phyloP scores from a whole-genome alignment of 2,888 invertebrate species.

The Archips crataeganus region DNA sequence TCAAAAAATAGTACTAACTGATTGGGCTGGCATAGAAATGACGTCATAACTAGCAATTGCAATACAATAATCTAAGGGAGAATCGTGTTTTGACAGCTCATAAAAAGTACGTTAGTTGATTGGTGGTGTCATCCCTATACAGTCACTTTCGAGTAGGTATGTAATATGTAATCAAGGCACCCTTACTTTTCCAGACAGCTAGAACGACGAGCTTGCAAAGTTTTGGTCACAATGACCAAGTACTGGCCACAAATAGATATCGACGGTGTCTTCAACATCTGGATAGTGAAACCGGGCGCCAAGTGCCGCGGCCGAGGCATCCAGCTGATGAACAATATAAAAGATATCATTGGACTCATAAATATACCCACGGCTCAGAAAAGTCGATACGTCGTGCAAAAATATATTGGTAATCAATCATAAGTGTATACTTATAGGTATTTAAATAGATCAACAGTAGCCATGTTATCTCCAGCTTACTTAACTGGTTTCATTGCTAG shows the following conservation, averaged over 20 bases:
- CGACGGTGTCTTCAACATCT: conserved; percentile 95
- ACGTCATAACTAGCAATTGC: too few relatives aligned
- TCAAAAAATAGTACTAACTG: too few relatives aligned
- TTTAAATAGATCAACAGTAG: too few relatives aligned
- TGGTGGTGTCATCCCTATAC: too few relatives aligned
- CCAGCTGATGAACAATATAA: conserved; percentile 93
- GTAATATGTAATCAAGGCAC: too few relatives aligned
- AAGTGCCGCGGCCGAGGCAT: conserved; percentile 97
- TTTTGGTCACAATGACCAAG: conserved; percentile 88
- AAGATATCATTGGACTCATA: conserved; percentile 92
- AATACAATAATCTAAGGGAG: too few relatives aligned
- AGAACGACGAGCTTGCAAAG: conserved; percentile 84
- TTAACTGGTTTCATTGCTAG: too few relatives aligned
- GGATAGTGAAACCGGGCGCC: conserved; percentile 98
- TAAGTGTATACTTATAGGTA: too few relatives aligned
- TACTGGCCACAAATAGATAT: conserved; percentile 94
- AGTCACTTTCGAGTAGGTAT: not conserved
- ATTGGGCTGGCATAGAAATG: too few relatives aligned
- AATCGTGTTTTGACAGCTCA: too few relatives aligned
- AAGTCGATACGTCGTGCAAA: conserved; percentile 96
- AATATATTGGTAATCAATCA: conserved; percentile 92
- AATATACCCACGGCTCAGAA: conserved; percentile 88
- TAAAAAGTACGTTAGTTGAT: too few relatives aligned
- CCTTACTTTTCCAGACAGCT: conserved; percentile 66
- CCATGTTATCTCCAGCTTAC: too few relatives aligned